Evolutionary conservation across 2,797 vertebrate genomes (phyloP).

Genomic region (Antrozous pallidus): DNA sequence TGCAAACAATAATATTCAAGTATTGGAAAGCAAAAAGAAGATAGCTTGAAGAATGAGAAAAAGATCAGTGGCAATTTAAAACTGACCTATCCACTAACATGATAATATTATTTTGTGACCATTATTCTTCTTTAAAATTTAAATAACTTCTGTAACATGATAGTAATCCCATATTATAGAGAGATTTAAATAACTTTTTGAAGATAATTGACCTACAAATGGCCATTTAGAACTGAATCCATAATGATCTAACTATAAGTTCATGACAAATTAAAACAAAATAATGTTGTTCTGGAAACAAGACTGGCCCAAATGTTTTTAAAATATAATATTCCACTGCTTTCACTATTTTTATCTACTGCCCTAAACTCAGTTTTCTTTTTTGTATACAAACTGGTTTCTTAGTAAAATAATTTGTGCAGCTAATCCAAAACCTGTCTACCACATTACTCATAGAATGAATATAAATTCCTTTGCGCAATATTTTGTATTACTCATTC

Average conservation of each 20-base stretch:
- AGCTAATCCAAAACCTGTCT: not conserved
- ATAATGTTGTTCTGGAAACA: not conserved
- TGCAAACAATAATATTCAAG: not conserved
- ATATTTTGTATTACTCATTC: slow-evolving; percentile 42
- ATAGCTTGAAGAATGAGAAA: not conserved
- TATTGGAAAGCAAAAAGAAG: not conserved
- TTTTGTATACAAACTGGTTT: not conserved
- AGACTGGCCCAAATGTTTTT: not conserved
- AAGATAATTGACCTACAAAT: not conserved
- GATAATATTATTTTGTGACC: not conserved
- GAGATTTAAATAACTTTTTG: not conserved
- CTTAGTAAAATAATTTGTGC: not conserved
- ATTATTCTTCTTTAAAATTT: not conserved
- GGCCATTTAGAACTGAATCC: not conserved
- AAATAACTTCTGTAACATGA: not conserved
- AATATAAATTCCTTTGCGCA: not conserved
- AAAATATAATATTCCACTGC: not conserved
- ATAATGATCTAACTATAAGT: not conserved
- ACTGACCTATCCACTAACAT: not conserved
- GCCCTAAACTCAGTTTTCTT: not conserved
- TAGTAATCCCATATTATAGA: not conserved
- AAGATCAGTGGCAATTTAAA: not conserved
- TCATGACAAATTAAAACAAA: not conserved
- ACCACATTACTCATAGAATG: not conserved
- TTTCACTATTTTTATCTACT: not conserved